These are phyloP conservation scores for rabbit (Oryctolagus cuniculus) DNA, from an alignment of 2,113 vertebrate genomes.

Conservation along the genomic window mOryCun1.1 NC_091453.1:46292001-46292500, in stretches of 20 bases:
- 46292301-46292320: neutral
- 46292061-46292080: neutral
- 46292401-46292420: neutral
- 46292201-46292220: conserved; percentile 49
- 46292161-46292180: conserved; percentile 25
- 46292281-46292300: neutral
- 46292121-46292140: conserved; percentile 17
- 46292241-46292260: neutral
- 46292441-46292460: neutral
- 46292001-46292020: neutral
- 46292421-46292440: neutral
- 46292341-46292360: neutral
- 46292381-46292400: conserved; percentile 6
- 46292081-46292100: conserved; percentile 37
- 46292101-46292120: conserved; percentile 35
- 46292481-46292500: neutral
- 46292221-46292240: conserved; percentile 37
- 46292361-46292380: neutral
- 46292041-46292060: neutral
- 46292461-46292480: neutral
- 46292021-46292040: neutral
- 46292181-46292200: conserved; percentile 53
- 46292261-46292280: neutral
- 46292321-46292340: neutral
- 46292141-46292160: neutral